Base-by-base conservation (phyloP, 2,888 invertebrate genomes). In the Mesorhabditis sp. region DNA sequence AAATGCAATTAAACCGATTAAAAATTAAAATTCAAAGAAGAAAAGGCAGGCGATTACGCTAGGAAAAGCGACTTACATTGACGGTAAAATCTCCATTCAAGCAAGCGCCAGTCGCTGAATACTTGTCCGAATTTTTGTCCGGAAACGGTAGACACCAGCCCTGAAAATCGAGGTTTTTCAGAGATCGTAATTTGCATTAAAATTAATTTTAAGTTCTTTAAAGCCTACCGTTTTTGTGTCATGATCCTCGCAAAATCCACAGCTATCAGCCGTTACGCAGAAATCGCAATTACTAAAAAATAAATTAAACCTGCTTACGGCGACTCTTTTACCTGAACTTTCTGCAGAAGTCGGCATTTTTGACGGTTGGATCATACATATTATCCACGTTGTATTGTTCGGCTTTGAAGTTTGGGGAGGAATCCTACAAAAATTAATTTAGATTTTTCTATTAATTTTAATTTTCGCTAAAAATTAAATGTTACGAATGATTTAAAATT, bases 191-290 rank as follows among this genome's bases (percentile, higher is more conserved):
- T 64, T 64, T 64, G 64, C n/a, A n/a, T 43, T 64, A 15, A 15
- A 43, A 64, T 7, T 64, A 64, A 2, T 64, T 5, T 44, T 2
- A 44, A 45, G 41, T 66, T 5, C 44, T 28, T 4, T 62, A n/a
- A 4, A 41, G n/a, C 62, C 43, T n/a, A 74, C 75, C 75, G 13
- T 71, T 65, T 73, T 74, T 3, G 67, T 66, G 5, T 65, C 71
- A 43, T 73, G 74, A 6, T 65, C 45, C 68, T 77, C 76, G 66
- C 83, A 83, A 72, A 81, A 83, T 42, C 89, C 89, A 80, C 89
- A 89, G 13, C 81, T 71, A 5, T 77, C 78, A 70, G 86, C 83
- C 43, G 85, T 84, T 28, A 87, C 86, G 77, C 89, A 89, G 4
- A 74, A 74, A 67, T 87, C 86, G 80, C 89, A 89, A 63, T 82